phyloP scores from a whole-genome alignment of 2,113 vertebrate species.

The Entomyzon cyanotis region DNA sequence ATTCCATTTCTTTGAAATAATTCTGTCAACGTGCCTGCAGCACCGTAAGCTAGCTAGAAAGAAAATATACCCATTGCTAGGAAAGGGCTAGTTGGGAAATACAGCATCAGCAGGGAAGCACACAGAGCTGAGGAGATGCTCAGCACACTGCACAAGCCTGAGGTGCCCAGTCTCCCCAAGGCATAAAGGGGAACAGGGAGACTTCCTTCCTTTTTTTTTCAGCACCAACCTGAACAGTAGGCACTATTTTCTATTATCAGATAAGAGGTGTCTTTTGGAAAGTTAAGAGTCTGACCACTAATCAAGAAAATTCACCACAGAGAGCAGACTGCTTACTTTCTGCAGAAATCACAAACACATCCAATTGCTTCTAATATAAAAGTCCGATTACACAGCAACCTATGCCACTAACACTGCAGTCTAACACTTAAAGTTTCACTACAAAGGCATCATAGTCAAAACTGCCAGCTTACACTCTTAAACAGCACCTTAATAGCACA shows the following conservation, averaged over 20 bases:
- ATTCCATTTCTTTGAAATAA: not conserved
- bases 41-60: not conserved
- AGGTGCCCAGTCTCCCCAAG: not conserved
- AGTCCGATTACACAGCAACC: rapidly evolving
- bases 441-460: not conserved
- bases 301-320: not conserved
- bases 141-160: not conserved
- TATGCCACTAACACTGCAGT: not conserved
- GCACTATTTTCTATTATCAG: not conserved
- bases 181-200: not conserved
- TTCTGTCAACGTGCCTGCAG: not conserved
- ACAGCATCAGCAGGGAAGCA: not conserved
- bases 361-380: not conserved
- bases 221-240: not conserved
- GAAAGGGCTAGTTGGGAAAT: not conserved
- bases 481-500: not conserved
- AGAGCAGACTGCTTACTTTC: not conserved
- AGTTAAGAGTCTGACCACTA: not conserved
- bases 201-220: not conserved
- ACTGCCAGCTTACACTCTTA: rapidly evolving
- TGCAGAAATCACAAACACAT: not conserved
- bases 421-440: not conserved
- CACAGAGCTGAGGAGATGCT: not conserved
- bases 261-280: not conserved
- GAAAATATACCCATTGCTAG: not conserved